These are phyloP conservation scores for Pachyramphus minor DNA, from an alignment of 2,113 vertebrate genomes.

Conservation along the genomic window DNA sequence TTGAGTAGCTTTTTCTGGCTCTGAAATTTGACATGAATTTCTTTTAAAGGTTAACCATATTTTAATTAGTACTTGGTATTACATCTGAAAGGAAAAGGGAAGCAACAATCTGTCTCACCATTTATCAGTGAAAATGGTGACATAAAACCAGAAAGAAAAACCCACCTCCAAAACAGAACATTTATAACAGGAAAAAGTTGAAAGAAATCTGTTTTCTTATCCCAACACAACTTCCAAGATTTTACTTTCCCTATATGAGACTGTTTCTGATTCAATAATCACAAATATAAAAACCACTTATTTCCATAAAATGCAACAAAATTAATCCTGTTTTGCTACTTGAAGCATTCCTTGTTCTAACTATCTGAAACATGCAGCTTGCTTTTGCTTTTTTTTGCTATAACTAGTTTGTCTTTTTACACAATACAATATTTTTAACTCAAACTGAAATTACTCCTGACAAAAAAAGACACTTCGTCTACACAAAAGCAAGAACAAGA, in stretches of 20 bases:
- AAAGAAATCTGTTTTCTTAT: background rate
- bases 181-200: background rate
- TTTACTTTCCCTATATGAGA: background rate
- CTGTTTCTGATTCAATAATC: background rate
- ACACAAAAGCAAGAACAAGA: background rate
- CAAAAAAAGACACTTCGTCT: background rate
- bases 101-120: background rate
- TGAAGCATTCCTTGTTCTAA: background rate
- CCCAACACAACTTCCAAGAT: background rate
- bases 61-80: constrained; percentile 33
- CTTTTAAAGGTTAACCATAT: constrained; percentile 20
- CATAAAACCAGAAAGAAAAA: background rate
- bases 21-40: background rate
- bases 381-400: background rate
- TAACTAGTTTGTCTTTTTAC: background rate
- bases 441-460: background rate
- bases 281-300: background rate
- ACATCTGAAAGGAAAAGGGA: background rate
- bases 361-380: background rate
- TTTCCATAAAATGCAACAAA: background rate
- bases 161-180: background rate
- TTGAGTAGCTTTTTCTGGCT: background rate
- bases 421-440: background rate
- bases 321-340: background rate
- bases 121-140: background rate